A percentile compares a stretch with the other conserved stretches of the same genome.
Conservation (phyloP, 1,140 invertebrate species). For the Colletes gigas region DNA sequence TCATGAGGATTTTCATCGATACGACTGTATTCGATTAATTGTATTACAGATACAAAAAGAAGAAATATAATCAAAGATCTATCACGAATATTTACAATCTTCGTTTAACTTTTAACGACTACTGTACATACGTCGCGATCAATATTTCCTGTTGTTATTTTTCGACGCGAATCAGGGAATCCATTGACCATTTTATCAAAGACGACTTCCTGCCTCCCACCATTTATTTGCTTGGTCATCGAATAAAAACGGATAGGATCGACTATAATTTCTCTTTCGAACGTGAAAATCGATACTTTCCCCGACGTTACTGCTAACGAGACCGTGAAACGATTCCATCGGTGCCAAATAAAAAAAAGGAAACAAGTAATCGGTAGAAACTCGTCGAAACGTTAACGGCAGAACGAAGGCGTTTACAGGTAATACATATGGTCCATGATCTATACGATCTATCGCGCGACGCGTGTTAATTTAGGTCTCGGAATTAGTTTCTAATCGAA, state of each 20-base stretch:
- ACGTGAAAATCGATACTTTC: slow-evolving; percentile 22
- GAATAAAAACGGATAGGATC: not conserved
- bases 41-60: not conserved
- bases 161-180: too few species aligned
- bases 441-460: not conserved
- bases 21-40: slow-evolving; percentile 19
- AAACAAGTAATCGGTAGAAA: not conserved
- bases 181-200: not conserved
- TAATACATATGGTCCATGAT: too few species aligned
- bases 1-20: slow-evolving; percentile 50
- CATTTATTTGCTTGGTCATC: not conserved
- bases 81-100: too few species aligned
- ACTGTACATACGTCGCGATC: too few species aligned
- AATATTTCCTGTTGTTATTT: too few species aligned
- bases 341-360: slow-evolving; percentile 9
- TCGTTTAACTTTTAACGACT: too few species aligned
- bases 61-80: too few species aligned
- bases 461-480: slow-evolving; percentile 22
- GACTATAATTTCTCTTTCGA: not conserved
- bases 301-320: not conserved
- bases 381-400: not conserved
- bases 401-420: too few species aligned
- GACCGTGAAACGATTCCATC: not conserved
- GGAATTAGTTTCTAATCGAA: slow-evolving; percentile 32
- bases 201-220: not conserved